phyloP scores from a whole-genome alignment of 2,888 invertebrate genomes.

The Apotomis capreana region DNA sequence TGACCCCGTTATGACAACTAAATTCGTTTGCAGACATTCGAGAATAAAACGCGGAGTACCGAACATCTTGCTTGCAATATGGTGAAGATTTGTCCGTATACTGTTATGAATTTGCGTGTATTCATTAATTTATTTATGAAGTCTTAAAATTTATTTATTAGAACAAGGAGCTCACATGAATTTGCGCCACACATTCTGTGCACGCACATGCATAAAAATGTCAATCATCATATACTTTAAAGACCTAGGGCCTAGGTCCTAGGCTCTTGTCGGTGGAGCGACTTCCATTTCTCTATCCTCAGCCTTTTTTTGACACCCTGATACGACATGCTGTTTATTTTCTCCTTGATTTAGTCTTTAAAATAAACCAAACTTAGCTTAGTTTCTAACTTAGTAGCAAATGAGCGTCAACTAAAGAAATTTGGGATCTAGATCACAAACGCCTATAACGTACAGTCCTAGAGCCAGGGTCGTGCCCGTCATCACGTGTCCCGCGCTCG shows the following conservation, averaged over 20 bases:
- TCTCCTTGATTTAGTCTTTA: too few species aligned
- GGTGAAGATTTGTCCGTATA: not conserved
- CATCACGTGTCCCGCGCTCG: conserved; percentile 20
- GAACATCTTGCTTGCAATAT: not conserved
- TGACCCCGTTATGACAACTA: conserved; percentile 64
- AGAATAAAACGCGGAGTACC: conserved; percentile 41
- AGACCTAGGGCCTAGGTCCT: too few species aligned
- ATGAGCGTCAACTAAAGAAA: not conserved
- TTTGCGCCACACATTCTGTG: too few species aligned
- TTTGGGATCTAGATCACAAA: not conserved
- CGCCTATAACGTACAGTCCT: not conserved
- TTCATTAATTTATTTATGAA: too few species aligned
- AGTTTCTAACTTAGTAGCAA: not conserved
- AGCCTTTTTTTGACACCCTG: too few species aligned
- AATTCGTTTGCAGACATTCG: conserved; percentile 57
- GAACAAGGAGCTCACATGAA: too few species aligned
- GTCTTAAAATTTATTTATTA: too few species aligned
- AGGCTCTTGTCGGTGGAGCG: too few species aligned
- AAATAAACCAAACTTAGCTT: not conserved
- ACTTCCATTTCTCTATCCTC: too few species aligned
- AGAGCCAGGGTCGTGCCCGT: not conserved
- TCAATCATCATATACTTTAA: too few species aligned
- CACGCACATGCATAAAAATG: too few species aligned
- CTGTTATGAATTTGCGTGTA: not conserved
- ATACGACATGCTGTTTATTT: too few species aligned